These are phyloP conservation scores for Himalopsyche japonica DNA, from an alignment of 2,888 invertebrate genomes.

Conservation along the genomic window DNA sequence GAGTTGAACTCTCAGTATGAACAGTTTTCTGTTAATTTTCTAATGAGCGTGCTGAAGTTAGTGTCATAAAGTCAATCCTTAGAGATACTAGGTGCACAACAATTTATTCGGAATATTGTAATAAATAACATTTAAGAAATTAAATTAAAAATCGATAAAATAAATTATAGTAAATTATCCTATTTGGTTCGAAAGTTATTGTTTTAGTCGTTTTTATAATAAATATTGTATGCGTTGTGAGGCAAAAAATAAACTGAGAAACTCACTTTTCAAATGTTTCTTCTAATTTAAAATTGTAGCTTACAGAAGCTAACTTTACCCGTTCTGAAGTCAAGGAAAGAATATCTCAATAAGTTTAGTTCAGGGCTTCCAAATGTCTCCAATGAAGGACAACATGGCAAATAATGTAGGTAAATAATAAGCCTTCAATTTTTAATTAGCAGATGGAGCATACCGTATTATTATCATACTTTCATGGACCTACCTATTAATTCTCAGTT, in stretches of 20 bases:
- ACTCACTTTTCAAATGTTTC: neutral
- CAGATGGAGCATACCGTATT: too few relatives aligned
- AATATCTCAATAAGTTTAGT: too few relatives aligned
- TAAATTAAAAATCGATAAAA: constrained; percentile 14
- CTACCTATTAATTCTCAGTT: constrained; percentile 4
- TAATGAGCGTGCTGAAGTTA: constrained; percentile 24
- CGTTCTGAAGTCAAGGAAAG: too few relatives aligned
- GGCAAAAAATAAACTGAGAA: constrained; percentile 18
- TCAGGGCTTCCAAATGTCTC: too few relatives aligned
- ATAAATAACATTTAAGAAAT: constrained; percentile 20
- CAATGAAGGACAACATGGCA: too few relatives aligned
- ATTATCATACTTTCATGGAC: too few relatives aligned
- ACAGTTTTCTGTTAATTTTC: neutral
- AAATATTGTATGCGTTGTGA: constrained; percentile 34
- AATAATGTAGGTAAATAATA: too few relatives aligned
- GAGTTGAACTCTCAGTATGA: neutral
- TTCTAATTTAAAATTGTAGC: neutral
- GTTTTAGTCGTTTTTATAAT: constrained; percentile 37
- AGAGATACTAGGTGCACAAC: constrained; percentile 17
- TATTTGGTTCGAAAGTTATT: constrained; percentile 38
- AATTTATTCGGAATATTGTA: constrained; percentile 15
- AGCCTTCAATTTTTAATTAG: too few relatives aligned
- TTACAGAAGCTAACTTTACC: too few relatives aligned
- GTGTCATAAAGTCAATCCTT: neutral
- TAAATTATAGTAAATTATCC: constrained; percentile 29